Evolutionary conservation across 2,113 vertebrate genomes (phyloP).

Genomic region (Cygnus atratus): DNA sequence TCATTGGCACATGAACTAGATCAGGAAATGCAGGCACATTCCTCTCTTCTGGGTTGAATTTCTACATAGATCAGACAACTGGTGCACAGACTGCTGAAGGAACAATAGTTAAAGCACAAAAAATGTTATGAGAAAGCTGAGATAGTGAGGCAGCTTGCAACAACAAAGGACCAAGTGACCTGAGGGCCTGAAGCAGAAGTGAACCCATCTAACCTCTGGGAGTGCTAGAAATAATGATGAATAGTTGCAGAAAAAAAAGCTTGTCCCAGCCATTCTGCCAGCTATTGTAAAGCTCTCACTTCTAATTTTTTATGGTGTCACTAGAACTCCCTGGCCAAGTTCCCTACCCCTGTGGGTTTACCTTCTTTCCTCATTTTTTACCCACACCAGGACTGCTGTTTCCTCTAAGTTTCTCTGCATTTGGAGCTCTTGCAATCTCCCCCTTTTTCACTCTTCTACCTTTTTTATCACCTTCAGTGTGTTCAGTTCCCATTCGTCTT

Average conservation of each 20-base stretch:
- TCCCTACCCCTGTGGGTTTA: neutral
- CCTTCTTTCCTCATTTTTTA: neutral
- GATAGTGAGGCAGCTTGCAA: neutral
- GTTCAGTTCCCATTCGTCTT: neutral
- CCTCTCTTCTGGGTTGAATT: neutral
- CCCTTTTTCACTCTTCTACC: fast-evolving
- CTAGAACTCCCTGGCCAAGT: neutral
- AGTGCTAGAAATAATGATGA: neutral
- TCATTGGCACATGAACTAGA: neutral
- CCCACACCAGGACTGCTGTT: neutral
- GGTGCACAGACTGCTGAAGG: neutral
- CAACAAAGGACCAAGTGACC: neutral
- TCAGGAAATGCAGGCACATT: neutral
- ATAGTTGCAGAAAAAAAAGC: neutral
- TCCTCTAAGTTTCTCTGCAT: neutral
- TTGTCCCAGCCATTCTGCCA: neutral
- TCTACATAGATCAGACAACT: fast-evolving
- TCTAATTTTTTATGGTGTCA: neutral
- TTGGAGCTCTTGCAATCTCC: neutral
- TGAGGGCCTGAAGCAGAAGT: neutral
- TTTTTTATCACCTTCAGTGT: neutral
- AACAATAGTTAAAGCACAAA: neutral
- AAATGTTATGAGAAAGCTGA: neutral
- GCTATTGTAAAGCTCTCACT: neutral
- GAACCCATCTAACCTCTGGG: neutral